Conservation (phyloP, 2,888 invertebrate genomes). For the Orthonevra nobilis region DNA sequence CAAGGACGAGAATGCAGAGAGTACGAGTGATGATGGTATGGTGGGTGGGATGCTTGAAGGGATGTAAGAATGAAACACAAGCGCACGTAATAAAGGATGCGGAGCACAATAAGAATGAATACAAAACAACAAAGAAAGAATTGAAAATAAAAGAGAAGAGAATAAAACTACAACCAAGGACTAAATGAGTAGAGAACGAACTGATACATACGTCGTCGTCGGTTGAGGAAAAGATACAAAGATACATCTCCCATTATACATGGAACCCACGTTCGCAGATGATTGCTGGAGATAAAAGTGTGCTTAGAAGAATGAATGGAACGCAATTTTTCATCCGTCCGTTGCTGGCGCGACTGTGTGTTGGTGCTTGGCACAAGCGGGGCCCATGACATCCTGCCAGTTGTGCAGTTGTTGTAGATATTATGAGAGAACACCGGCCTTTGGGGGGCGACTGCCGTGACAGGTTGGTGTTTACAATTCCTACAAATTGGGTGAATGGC, state of each 20-base stretch:
- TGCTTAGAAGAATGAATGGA: slow-evolving; percentile 70
- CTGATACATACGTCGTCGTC: slow-evolving; percentile 18
- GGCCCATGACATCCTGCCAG: not conserved
- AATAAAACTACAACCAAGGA: slow-evolving; percentile 7
- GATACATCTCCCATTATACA: slow-evolving; percentile 58
- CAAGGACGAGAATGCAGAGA: slow-evolving; percentile 40
- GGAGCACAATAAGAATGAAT: slow-evolving; percentile 34
- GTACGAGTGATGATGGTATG: slow-evolving; percentile 42
- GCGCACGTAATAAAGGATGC: slow-evolving; percentile 47
- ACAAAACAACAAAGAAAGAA: slow-evolving; percentile 35
- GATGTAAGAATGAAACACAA: slow-evolving; percentile 26
- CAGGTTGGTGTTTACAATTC: slow-evolving; percentile 64
- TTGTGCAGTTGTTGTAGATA: no score
- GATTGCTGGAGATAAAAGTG: slow-evolving; percentile 69
- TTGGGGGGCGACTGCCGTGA: slow-evolving; percentile 27
- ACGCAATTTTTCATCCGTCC: slow-evolving; percentile 65
- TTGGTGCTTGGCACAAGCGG: slow-evolving; percentile 1
- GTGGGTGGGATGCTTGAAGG: slow-evolving; percentile 34
- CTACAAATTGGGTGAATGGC: slow-evolving; percentile 67
- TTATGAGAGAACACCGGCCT: slow-evolving; percentile 18
- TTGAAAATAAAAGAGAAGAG: slow-evolving; percentile 1
- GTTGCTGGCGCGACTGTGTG: not conserved
- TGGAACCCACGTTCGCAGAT: slow-evolving; percentile 68
- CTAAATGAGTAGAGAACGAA: slow-evolving; percentile 54
- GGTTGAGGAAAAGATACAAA: slow-evolving; percentile 34